A percentile compares a stretch with the other conserved stretches of the same genome.
Conservation (phyloP, 2,888 invertebrate genomes). For the Eristalis arbustorum region DNA sequence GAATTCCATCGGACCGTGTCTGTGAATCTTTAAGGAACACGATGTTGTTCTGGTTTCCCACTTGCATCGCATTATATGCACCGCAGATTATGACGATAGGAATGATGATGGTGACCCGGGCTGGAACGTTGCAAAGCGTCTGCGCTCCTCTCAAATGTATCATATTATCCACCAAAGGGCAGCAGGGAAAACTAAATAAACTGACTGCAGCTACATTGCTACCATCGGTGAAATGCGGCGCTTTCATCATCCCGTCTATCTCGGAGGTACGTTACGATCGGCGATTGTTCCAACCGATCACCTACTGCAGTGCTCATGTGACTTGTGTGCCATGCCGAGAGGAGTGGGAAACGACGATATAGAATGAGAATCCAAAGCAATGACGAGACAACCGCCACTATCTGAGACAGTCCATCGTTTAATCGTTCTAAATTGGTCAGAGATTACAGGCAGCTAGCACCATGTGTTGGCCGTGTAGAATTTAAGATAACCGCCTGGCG, state of each 20-base stretch:
- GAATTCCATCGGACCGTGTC: slow-evolving; percentile 62
- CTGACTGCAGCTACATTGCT: slow-evolving; percentile 6
- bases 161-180: slow-evolving; percentile 27
- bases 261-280: slow-evolving; percentile 8
- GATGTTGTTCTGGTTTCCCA: slow-evolving; percentile 64
- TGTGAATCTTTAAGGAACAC: slow-evolving; percentile 61
- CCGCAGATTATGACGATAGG: slow-evolving; percentile 47
- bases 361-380: not conserved
- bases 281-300: slow-evolving; percentile 21
- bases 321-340: not conserved
- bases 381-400: slow-evolving; percentile 10
- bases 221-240: slow-evolving; percentile 34
- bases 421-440: slow-evolving; percentile 33
- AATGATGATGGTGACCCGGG: slow-evolving; percentile 36
- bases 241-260: slow-evolving; percentile 42
- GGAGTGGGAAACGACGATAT: not conserved
- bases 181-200: not conserved
- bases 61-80: slow-evolving; percentile 55
- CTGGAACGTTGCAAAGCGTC: not conserved
- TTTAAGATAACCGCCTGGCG: not conserved
- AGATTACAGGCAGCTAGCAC: not conserved
- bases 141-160: not conserved
- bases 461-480: not conserved
- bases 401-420: slow-evolving; percentile 31
- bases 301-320: not conserved